These are phyloP conservation scores for Oryzias celebensis DNA, from an alignment of 2,113 vertebrate genomes.

Conservation along the genomic window DNA sequence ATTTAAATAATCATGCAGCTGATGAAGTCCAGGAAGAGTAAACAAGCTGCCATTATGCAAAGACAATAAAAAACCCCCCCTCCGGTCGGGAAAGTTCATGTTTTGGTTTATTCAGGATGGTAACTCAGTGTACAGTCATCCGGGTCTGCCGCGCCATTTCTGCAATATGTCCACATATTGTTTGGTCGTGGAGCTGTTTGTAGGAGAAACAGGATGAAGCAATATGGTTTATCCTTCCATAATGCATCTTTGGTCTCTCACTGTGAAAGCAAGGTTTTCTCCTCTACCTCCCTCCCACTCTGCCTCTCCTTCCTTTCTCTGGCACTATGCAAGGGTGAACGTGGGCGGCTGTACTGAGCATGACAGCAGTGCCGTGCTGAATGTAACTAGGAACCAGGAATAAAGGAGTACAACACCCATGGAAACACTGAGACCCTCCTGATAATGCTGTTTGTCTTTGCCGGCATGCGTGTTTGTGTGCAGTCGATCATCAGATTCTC, in stretches of 20 bases:
- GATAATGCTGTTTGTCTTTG: conserved; percentile 44
- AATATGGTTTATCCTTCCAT: conserved; percentile 64
- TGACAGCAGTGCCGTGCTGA: conserved; percentile 72
- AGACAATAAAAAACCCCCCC: conserved; percentile 20
- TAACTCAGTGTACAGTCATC: conserved; percentile 8
- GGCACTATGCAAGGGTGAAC: conserved; percentile 63
- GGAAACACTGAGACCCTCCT: conserved; percentile 45
- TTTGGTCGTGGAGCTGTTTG: conserved; percentile 61
- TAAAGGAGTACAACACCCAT: conserved; percentile 59
- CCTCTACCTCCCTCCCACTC: conserved; percentile 57
- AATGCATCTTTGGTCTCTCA: conserved; percentile 59
- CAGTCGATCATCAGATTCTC: neutral
- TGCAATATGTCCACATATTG: conserved; percentile 42
- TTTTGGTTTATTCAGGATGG: conserved; percentile 18
- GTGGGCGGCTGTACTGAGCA: conserved; percentile 71
- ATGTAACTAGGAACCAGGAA: conserved; percentile 67
- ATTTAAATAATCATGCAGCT: conserved; percentile 41
- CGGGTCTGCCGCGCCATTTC: conserved; percentile 29
- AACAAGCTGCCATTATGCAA: conserved; percentile 10
- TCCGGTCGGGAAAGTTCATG: neutral
- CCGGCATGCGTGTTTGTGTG: conserved; percentile 12
- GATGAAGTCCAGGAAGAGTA: conserved; percentile 16
- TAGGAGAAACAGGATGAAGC: conserved; percentile 61
- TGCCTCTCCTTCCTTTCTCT: conserved; percentile 36
- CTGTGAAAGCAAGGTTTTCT: conserved; percentile 64